phyloP scores from a whole-genome alignment of 2,888 invertebrate genomes.

The Agrochola circellaris region DNA sequence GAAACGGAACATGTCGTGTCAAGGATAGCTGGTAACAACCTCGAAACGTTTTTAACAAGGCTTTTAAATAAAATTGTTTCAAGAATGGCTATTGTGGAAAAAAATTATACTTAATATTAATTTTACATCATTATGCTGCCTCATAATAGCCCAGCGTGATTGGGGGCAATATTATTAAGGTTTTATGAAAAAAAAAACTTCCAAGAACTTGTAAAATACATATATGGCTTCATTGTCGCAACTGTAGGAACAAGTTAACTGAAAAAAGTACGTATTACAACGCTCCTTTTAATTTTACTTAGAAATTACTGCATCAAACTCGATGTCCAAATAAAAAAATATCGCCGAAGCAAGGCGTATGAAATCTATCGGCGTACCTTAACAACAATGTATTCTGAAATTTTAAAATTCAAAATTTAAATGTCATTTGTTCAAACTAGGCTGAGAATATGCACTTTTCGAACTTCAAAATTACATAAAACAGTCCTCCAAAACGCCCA shows the following conservation, averaged over 20 bases:
- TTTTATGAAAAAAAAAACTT: conserved; percentile 12
- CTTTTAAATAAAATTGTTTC: conserved; percentile 25
- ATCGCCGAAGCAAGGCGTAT: too few relatives aligned
- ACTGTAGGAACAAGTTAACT: not conserved
- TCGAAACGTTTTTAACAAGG: conserved; percentile 49
- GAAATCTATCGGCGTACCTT: too few relatives aligned
- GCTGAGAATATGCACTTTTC: not conserved
- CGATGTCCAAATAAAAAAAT: not conserved
- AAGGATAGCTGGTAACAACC: conserved; percentile 55
- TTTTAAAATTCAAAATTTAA: too few relatives aligned
- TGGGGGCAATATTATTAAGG: not conserved
- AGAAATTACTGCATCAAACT: too few relatives aligned
- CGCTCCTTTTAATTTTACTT: not conserved
- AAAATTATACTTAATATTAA: conserved; percentile 1
- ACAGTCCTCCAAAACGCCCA: not conserved
- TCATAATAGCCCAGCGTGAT: conserved; percentile 11
- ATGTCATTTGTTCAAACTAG: not conserved
- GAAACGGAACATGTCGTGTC: conserved; percentile 47
- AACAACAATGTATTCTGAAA: too few relatives aligned
- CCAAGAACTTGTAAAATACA: not conserved
- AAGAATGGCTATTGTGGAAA: conserved; percentile 15
- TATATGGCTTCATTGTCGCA: not conserved
- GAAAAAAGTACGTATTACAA: not conserved
- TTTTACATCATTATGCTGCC: conserved; percentile 4
- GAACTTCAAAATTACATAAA: not conserved